phyloP scores from a whole-genome alignment of 2,797 vertebrate species.

The Gymnodraco acuticeps region DNA sequence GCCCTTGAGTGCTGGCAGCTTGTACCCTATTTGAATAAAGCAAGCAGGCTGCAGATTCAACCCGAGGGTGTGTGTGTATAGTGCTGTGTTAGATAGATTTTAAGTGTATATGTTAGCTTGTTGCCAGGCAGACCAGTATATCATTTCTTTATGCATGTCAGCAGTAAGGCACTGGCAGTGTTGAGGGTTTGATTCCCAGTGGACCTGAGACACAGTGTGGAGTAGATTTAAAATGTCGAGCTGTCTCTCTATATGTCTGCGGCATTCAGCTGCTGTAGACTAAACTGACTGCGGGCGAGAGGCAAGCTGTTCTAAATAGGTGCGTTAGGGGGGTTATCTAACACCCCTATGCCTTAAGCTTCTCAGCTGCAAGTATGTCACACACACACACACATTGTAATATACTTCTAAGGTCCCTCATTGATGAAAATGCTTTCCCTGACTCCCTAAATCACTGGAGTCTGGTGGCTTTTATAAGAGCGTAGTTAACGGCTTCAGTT shows the following conservation, averaged over 20 bases:
- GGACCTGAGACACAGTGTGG: not conserved
- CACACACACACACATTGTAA: not conserved
- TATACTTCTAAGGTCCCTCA: not conserved
- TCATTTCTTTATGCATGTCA: not conserved
- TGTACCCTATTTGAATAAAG: conserved; percentile 28
- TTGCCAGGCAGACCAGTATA: conserved; percentile 47
- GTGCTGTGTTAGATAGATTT: conserved; percentile 16
- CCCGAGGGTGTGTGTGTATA: conserved; percentile 15
- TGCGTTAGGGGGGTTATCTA: conserved; percentile 3
- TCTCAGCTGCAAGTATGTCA: conserved; percentile 7
- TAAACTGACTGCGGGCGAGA: conserved; percentile 43
- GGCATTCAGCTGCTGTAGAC: conserved; percentile 54
- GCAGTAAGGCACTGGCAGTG: not conserved
- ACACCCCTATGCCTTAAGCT: not conserved
- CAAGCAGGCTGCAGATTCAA: conserved; percentile 30
- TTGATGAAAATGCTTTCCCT: too few species aligned
- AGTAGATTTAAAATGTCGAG: conserved; percentile 15
- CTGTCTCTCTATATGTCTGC: conserved; percentile 11
- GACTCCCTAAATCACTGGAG: too few species aligned
- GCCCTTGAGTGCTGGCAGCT: conserved; percentile 31
- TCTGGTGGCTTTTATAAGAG: too few species aligned
- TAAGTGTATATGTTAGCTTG: conserved; percentile 26
- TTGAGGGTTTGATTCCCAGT: conserved; percentile 14
- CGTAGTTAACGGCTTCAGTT: too few species aligned
- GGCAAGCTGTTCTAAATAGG: conserved; percentile 24